Evolutionary conservation across 1,140 invertebrate genomes (phyloP).

Genomic region (Trichogramma pretiosum): DNA sequence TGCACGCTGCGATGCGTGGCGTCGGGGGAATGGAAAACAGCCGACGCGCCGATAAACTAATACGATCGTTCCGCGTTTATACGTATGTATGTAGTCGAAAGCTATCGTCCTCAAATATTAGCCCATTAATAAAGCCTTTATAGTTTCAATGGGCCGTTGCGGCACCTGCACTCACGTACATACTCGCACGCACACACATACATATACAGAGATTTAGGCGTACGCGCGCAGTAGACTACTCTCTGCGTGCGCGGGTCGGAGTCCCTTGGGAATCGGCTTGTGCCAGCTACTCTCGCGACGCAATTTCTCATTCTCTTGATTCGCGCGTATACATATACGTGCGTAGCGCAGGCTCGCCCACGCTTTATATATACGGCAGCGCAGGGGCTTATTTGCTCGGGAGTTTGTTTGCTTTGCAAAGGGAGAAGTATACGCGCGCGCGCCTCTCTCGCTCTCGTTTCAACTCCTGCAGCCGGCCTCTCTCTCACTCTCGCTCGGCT

Average conservation of each 20-base stretch:
- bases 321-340: too few relatives aligned
- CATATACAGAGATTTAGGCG: constrained; percentile 1
- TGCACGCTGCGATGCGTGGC: not conserved
- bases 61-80: too few relatives aligned
- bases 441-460: too few relatives aligned
- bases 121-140: constrained; percentile 39
- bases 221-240: too few relatives aligned
- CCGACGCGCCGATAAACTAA: constrained; percentile 28
- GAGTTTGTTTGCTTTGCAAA: constrained; percentile 31
- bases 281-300: too few relatives aligned
- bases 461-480: too few relatives aligned
- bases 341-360: constrained; percentile 34
- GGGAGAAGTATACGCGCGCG: not conserved
- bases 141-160: constrained; percentile 29
- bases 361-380: too few relatives aligned
- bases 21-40: constrained; percentile 10
- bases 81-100: too few relatives aligned
- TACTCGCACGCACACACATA: not conserved
- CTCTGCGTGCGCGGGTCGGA: too few relatives aligned
- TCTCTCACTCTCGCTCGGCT: too few relatives aligned
- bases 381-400: constrained; percentile 38
- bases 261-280: too few relatives aligned
- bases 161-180: constrained; percentile 29
- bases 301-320: too few relatives aligned
- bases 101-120: constrained; percentile 41